These are phyloP conservation scores for Choloepus didactylus DNA, from an alignment of 2,797 vertebrate genomes.

Conservation along the genomic window DNA sequence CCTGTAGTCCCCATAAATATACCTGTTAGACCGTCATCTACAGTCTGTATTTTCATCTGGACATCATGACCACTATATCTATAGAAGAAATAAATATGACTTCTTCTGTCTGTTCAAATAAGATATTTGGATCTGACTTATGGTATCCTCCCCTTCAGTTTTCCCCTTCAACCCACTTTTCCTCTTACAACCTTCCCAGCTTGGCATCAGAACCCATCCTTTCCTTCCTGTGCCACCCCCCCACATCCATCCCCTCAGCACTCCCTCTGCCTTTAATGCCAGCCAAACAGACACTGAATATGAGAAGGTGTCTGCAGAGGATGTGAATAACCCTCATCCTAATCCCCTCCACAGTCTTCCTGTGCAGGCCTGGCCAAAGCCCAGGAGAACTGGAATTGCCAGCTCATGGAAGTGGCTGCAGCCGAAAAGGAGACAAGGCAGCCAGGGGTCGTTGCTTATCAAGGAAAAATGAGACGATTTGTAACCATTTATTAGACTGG, in stretches of 20 bases:
- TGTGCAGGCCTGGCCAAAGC: conserved; percentile 26
- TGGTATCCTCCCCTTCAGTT: neutral
- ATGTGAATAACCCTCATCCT: conserved; percentile 71
- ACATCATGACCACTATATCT: neutral
- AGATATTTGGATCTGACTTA: neutral
- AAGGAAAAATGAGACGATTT: conserved; percentile 54
- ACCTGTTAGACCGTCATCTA: neutral
- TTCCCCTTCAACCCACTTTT: conserved; percentile 41
- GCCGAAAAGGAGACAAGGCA: conserved; percentile 11
- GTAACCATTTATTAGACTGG: neutral
- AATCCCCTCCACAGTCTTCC: neutral
- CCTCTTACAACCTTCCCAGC: conserved; percentile 15
- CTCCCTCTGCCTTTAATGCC: conserved; percentile 25
- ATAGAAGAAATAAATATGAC: conserved; percentile 39
- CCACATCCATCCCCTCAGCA: neutral
- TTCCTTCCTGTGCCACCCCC: conserved; percentile 50
- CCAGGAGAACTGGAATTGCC: conserved; percentile 28
- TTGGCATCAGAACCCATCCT: conserved; percentile 48
- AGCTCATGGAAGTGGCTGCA: neutral
- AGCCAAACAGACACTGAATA: conserved; percentile 49
- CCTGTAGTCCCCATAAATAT: neutral
- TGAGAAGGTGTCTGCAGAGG: conserved; percentile 60
- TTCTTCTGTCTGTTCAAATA: conserved; percentile 20
- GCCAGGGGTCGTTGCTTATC: conserved; percentile 27
- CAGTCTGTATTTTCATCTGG: neutral